These are phyloP conservation scores for Gadopsis bispinosus DNA, from an alignment of 2,797 vertebrate species.

Conservation along the genomic window DNA sequence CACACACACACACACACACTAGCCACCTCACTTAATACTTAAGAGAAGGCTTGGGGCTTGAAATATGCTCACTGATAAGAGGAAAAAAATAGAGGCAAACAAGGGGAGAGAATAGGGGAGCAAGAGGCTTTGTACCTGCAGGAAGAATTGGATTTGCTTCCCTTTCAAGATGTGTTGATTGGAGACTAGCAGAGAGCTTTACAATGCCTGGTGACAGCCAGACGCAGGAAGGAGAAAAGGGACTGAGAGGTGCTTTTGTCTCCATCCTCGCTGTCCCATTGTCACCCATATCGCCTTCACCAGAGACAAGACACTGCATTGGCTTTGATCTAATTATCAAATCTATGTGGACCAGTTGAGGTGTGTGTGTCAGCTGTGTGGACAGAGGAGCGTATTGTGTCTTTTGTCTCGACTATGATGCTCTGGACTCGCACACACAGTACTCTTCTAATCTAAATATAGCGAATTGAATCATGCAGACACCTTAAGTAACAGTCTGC, in stretches of 20 bases:
- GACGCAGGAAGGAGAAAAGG: constrained; percentile 27
- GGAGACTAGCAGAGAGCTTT: constrained; percentile 46
- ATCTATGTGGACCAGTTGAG: constrained; percentile 23
- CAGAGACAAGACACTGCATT: constrained; percentile 19
- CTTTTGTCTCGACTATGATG: constrained; percentile 15
- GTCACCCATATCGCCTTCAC: constrained; percentile 41
- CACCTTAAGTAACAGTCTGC: constrained; percentile 48
- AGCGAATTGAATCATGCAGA: constrained; percentile 46
- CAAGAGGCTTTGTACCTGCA: constrained; percentile 50
- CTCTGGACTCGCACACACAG: constrained; percentile 13
- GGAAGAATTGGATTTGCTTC: constrained; percentile 67
- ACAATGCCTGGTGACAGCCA: constrained; percentile 49
- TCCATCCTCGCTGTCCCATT: constrained; percentile 41
- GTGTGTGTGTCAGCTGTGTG: constrained; percentile 9
- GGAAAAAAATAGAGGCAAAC: constrained; percentile 36
- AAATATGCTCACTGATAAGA: constrained; percentile 71
- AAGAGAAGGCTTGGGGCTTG: constrained; percentile 52
- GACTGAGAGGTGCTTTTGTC: constrained; percentile 54
- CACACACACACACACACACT: constrained; percentile 25
- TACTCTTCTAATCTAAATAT: constrained; percentile 35
- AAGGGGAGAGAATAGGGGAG: constrained; percentile 45
- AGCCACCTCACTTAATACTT: constrained; percentile 24
- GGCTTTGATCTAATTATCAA: constrained; percentile 46
- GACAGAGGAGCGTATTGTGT: constrained; percentile 9
- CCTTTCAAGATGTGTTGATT: constrained; percentile 61